Evolutionary conservation across 2,888 invertebrate species (phyloP), one percentile per base, ranked within the genome.

Genomic region (Dicyrtomina minuta): DNA sequence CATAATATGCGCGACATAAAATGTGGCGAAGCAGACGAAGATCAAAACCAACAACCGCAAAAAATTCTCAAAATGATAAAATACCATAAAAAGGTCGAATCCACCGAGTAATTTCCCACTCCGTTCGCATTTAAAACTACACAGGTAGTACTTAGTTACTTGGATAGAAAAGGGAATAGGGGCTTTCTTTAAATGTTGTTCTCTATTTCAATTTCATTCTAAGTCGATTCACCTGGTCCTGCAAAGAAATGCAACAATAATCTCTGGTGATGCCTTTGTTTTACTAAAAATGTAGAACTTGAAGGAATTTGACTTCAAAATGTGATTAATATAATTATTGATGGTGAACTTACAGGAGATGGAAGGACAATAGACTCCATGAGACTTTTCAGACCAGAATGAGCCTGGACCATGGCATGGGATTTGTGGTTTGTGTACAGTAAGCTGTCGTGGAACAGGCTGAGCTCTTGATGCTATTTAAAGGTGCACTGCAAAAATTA

Each of bases 401-500:
- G 46, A 20, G 13, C 44, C 44, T 66, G 53, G 43, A n/a, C 27
- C 56, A 1, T 27, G 6, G 13, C 49, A 26, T 10, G 27, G 13
- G 27, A 56, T 27, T 33, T 8, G 20, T 55, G 44, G 27, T 17
- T 26, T 43, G 44, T 24, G 27, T 17, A 24, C 26, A 46, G 10
- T 17, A n/a, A n/a, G n/a, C 22, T 49, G 27, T 53, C 64, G 39
- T 26, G 53, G 53, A 27, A 20, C 39, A 64, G 44, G 66, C 58
- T 20, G n/a, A 13, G 17, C 41, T 55, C 22, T 43, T 24, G 27
- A 27, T 58, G 44, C 58, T 68, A 68, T 61, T 68, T 68, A 22
- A 68, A 68, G 6, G 68, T 33, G 33, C 61, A 68, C 68, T 68
- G 68, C 17, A 43, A 44, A 43, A 15, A 44, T 24, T 4, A 44